Conservation (phyloP, 2,888 invertebrate species). For the Agonopterix alstromeriana region DNA sequence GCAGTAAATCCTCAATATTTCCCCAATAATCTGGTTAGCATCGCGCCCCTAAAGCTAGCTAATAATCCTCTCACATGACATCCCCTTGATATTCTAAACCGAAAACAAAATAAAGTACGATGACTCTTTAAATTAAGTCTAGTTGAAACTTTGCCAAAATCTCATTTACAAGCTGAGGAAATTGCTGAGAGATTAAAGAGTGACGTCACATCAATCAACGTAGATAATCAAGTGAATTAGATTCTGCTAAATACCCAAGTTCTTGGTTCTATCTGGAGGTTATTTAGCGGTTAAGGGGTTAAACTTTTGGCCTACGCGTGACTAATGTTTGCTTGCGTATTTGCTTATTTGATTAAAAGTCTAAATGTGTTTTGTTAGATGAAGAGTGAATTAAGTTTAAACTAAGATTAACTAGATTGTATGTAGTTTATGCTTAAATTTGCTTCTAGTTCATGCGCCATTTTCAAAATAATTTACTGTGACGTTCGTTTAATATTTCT, state of each 20-base stretch:
- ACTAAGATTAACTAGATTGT: too few relatives aligned
- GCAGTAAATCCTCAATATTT: too few relatives aligned
- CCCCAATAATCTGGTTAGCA: too few relatives aligned
- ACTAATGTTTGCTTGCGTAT: not conserved
- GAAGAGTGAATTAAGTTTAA: too few relatives aligned
- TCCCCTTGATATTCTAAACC: not conserved
- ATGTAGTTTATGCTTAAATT: too few relatives aligned
- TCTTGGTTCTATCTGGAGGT: not conserved
- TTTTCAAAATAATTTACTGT: too few relatives aligned
- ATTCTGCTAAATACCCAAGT: conserved; percentile 12
- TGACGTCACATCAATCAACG: conserved; percentile 33
- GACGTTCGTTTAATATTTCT: too few relatives aligned
- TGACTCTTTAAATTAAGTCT: conserved; percentile 8
- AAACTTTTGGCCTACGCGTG: not conserved
- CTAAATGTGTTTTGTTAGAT: too few relatives aligned
- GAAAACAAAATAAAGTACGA: not conserved
- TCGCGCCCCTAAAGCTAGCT: too few relatives aligned
- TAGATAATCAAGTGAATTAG: conserved; percentile 17
- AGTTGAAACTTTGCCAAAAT: conserved; percentile 7
- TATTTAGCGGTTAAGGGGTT: not conserved
- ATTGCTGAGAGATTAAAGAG: conserved; percentile 18
- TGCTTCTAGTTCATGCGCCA: too few relatives aligned
- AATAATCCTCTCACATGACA: too few relatives aligned
- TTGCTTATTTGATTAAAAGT: too few relatives aligned
- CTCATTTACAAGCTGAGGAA: conserved; percentile 9